Percentiles rank a stretch among this genome's conserved stretches.
Conservation (phyloP, 2,797 vertebrate genomes). For the Artibeus jamaicensis region DNA sequence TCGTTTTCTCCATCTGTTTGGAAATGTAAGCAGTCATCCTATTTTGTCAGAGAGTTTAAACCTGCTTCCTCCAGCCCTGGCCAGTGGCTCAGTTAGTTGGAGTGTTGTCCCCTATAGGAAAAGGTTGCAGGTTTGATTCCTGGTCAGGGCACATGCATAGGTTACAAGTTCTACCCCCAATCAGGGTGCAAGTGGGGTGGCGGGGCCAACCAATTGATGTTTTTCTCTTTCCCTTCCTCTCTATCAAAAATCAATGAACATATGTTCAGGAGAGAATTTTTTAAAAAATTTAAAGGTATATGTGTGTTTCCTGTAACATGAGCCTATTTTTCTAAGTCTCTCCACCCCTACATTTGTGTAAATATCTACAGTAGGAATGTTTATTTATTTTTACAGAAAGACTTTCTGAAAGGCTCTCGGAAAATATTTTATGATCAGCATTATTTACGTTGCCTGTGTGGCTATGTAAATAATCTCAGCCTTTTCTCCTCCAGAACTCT, state of each 20-base stretch:
- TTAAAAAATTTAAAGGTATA: neutral
- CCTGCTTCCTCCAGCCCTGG: neutral
- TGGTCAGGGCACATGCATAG: neutral
- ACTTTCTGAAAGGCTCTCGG: constrained; percentile 22
- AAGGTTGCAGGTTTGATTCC: neutral
- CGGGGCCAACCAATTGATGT: neutral
- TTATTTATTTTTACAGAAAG: neutral
- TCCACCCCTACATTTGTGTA: neutral
- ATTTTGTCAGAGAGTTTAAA: neutral
- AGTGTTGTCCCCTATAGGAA: neutral
- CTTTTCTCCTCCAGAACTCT: constrained; percentile 49
- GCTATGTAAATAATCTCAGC: constrained; percentile 57
- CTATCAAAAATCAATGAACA: neutral
- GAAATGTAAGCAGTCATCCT: neutral
- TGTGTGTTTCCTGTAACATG: neutral
- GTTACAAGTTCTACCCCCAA: neutral
- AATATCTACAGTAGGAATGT: constrained; percentile 14
- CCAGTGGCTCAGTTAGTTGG: neutral
- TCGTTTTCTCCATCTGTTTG: neutral
- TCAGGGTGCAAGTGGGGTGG: neutral
- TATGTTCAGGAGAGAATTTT: neutral
- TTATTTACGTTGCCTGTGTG: constrained; percentile 60
- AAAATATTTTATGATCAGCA: constrained; percentile 63
- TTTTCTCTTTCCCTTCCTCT: neutral
- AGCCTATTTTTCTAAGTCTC: neutral